A percentile compares a stretch with the other conserved stretches of the same genome.
These are phyloP conservation scores for Globodera rostochiensis DNA, from an alignment of 1,140 invertebrate species.

Conservation along the genomic window DNA sequence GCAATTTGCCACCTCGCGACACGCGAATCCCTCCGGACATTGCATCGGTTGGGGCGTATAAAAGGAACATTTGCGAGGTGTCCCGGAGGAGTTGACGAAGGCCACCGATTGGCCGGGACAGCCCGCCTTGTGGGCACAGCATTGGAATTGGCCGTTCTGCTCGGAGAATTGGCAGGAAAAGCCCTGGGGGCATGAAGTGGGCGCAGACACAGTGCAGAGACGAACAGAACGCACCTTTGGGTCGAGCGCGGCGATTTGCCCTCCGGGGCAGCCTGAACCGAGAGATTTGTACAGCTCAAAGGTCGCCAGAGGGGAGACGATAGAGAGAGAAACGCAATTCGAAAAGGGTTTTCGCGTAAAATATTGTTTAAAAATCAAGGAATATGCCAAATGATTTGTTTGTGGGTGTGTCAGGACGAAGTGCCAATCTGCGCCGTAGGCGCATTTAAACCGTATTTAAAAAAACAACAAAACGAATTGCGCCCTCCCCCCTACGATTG, in stretches of 20 bases:
- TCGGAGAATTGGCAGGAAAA: constrained; percentile 65
- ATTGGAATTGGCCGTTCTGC: constrained; percentile 60
- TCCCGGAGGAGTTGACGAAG: constrained; percentile 49
- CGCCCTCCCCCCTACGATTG: neutral
- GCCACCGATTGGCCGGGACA: constrained; percentile 56
- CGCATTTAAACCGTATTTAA: neutral
- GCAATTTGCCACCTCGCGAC: neutral
- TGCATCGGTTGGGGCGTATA: constrained; percentile 20
- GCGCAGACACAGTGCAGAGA: constrained; percentile 56
- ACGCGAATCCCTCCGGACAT: constrained; percentile 47
- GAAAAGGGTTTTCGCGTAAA: too few relatives aligned
- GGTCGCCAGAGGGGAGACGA: constrained; percentile 1
- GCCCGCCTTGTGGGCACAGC: constrained; percentile 59
- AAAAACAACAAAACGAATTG: neutral
- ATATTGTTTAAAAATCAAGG: too few relatives aligned
- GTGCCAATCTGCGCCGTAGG: too few relatives aligned
- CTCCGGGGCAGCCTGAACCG: constrained; percentile 51
- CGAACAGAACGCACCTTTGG: constrained; percentile 37
- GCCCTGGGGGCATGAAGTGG: constrained; percentile 53
- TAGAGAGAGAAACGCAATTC: neutral
- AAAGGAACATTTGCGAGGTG: constrained; percentile 45
- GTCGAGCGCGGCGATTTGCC: constrained; percentile 54
- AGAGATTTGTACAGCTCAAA: constrained; percentile 17
- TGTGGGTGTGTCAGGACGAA: too few relatives aligned
- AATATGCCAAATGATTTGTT: too few relatives aligned